phyloP scores from a whole-genome alignment of 2,797 vertebrate genomes.

The Artibeus lituratus region DNA sequence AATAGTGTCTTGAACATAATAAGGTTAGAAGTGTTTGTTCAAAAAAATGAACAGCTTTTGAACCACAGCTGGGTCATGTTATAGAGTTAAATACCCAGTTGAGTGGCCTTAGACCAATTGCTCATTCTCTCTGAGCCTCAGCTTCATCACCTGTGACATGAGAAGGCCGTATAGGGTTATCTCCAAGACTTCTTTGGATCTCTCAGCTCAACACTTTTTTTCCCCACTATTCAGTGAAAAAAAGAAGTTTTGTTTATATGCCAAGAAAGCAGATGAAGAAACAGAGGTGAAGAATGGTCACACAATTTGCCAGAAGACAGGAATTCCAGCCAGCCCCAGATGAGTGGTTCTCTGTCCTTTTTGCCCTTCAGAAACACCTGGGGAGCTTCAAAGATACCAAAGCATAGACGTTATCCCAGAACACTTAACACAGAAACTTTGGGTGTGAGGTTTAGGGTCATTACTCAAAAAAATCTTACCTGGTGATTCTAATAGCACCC shows the following conservation, averaged over 20 bases:
- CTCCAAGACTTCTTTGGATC: not conserved
- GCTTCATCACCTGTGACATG: not conserved
- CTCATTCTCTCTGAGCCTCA: not conserved
- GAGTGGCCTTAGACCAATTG: not conserved
- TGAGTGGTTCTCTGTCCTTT: not conserved
- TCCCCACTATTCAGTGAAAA: not conserved
- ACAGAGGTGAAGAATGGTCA: not conserved
- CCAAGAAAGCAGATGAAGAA: not conserved
- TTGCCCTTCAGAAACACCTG: not conserved
- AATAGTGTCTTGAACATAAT: not conserved
- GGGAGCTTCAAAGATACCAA: not conserved
- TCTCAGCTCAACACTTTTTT: not conserved
- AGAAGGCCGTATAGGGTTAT: not conserved
- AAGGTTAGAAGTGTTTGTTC: not conserved
- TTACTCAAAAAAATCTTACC: not conserved
- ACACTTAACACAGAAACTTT: not conserved
- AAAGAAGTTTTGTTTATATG: not conserved
- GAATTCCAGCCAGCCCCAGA: not conserved
- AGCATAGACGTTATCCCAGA: not conserved
- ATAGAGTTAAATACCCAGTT: not conserved
- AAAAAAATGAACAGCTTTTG: not conserved
- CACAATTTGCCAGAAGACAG: not conserved
- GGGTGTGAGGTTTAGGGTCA: fast-evolving
- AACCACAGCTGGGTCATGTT: not conserved
- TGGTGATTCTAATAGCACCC: not conserved